Evolutionary conservation across 2,888 invertebrate genomes (phyloP).

Genomic region (Sphecodes monilicornis): DNA sequence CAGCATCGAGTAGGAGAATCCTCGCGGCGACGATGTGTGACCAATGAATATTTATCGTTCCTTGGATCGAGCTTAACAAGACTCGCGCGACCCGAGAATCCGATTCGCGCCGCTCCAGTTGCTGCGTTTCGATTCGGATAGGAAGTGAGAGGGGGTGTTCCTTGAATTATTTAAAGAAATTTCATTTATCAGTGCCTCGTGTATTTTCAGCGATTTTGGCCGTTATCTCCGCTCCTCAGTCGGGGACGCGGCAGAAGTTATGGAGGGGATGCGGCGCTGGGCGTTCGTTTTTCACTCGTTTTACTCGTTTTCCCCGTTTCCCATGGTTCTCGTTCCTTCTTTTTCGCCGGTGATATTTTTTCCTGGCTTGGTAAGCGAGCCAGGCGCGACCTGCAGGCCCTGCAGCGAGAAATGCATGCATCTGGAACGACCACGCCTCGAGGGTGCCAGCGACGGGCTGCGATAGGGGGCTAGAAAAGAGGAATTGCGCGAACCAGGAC

Average conservation of each 20-base stretch:
- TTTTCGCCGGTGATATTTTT: constrained; percentile 41
- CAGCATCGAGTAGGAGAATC: constrained; percentile 11
- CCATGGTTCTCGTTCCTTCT: constrained; percentile 11
- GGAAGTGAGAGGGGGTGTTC: not conserved
- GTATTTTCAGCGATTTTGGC: constrained; percentile 37
- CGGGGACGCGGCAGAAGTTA: not conserved
- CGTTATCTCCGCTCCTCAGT: constrained; percentile 29
- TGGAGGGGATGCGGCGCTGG: not conserved
- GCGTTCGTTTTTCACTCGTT: not conserved
- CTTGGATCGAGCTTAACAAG: constrained; percentile 80
- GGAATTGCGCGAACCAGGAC: constrained; percentile 65
- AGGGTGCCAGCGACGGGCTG: constrained; percentile 65
- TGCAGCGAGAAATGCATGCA: constrained; percentile 76
- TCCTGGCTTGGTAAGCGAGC: constrained; percentile 46
- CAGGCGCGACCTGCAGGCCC: constrained; percentile 52
- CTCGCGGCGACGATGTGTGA: constrained; percentile 20
- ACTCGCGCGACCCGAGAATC: constrained; percentile 35
- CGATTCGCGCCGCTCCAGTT: constrained; percentile 26
- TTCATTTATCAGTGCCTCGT: constrained; percentile 73
- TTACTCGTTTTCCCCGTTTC: constrained; percentile 4
- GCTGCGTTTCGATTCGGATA: constrained; percentile 1
- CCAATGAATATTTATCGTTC: constrained; percentile 82
- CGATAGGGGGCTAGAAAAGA: constrained; percentile 55
- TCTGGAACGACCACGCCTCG: constrained; percentile 75
- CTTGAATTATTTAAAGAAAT: constrained; percentile 79